Percentiles rank a stretch among this genome's conserved stretches.
Evolutionary conservation across 2,113 vertebrate genomes (phyloP).

Genomic region (Gallinago undulata): DNA sequence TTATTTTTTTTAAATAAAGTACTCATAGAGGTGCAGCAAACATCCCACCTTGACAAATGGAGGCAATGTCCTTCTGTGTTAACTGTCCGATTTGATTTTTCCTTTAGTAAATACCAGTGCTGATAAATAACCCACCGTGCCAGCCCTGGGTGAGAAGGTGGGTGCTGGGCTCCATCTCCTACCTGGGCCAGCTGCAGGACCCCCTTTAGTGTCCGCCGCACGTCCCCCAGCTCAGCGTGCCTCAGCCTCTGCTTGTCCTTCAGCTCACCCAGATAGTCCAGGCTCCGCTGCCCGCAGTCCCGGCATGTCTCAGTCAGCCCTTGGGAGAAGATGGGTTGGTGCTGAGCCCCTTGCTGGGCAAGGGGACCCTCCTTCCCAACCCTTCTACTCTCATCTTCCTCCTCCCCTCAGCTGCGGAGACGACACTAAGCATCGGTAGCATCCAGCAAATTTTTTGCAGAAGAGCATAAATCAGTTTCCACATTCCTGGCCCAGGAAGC

Average conservation of each 20-base stretch:
- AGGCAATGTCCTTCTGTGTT: background rate
- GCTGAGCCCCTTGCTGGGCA: fast-evolving
- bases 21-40: background rate
- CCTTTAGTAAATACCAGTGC: background rate
- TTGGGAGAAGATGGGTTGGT: background rate
- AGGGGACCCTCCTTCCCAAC: background rate
- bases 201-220: slow-evolving; percentile 71
- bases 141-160: fast-evolving
- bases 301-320: slow-evolving; percentile 86
- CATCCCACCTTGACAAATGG: background rate
- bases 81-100: background rate
- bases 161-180: background rate
- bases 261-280: slow-evolving; percentile 80
- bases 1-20: background rate
- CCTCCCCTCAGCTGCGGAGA: background rate
- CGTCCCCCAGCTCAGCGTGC: slow-evolving; percentile 73
- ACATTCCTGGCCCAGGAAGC: background rate
- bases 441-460: background rate
- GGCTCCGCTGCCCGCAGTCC: slow-evolving; percentile 80
- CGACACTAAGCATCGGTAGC: background rate
- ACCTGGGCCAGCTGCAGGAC: slow-evolving; percentile 90
- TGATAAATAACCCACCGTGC: background rate
- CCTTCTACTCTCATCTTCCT: background rate
- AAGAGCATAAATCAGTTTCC: background rate
- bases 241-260: slow-evolving; percentile 79